Evolutionary conservation across 2,888 invertebrate species (phyloP), one percentile per base, ranked within the genome.

Genomic region (Junonia oenone): DNA sequence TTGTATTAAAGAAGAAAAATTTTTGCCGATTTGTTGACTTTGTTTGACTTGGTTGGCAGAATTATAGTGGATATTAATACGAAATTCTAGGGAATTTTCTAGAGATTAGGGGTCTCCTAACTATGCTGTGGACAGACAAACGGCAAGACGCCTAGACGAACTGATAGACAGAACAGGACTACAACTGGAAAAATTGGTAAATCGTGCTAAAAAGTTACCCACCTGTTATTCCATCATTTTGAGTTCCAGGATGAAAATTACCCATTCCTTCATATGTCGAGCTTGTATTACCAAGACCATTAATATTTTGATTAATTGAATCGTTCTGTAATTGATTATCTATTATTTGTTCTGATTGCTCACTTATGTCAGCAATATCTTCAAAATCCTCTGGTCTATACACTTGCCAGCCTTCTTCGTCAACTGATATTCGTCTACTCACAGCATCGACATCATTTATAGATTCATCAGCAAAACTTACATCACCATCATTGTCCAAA

Each of bases 221-320:
- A 86, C 91, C 92, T 59, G 94, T 94, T 0, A 92, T 90, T 0
- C 94, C 94, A 76, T 95, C 94, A 73, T 95, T 94, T 62, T 91
- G 86, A 13, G 92, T 92, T 56, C 92, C 91, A 3, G 90, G 91
- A 51, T 90, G 87, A 65, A 93, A 94, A 58, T 90, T 84, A 0
- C 92, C 93, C 71, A 91, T 89, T 1, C 84, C 86, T 56, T 83
- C 82, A 63, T 90, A 84, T 0, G 80, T 75, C 14, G 76, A 66
- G 29, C 65, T n/a, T 9, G 26, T 35, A 15, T n/a, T n/a, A n/a
- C n/a, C n/a, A n/a, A n/a, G n/a, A n/a, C 60, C 53, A 6, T 49
- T 45, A 1, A 71, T 71, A 13, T 22, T 43, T 19, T 40, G 38
- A 19, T 40, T 15, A 4, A 19, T 40, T 4, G n/a, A 17, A 19